Conservation (phyloP, 2,888 invertebrate genomes). For the Apodemia hepburni region DNA sequence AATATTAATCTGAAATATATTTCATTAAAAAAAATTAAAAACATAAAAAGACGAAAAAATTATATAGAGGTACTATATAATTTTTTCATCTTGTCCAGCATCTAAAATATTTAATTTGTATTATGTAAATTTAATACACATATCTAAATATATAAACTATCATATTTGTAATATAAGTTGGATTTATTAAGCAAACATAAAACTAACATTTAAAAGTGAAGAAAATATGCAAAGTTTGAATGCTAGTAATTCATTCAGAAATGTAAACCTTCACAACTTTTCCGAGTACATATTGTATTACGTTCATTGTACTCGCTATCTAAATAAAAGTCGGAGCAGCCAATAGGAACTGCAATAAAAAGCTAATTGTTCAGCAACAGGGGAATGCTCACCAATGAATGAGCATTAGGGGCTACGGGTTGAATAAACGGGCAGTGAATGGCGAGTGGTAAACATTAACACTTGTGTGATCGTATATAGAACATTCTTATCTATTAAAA, state of each 20-base stretch:
- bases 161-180: too few species aligned
- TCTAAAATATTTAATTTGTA: too few species aligned
- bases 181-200: too few species aligned
- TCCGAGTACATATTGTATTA: slow-evolving; percentile 12
- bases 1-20: too few species aligned
- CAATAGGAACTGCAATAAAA: slow-evolving; percentile 66
- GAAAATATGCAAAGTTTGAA: too few species aligned
- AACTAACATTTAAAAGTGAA: too few species aligned
- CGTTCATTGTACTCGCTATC: slow-evolving; percentile 23
- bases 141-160: too few species aligned
- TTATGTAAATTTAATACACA: too few species aligned
- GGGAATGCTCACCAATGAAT: slow-evolving; percentile 73
- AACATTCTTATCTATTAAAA: not conserved
- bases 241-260: not conserved
- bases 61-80: too few species aligned
- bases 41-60: too few species aligned
- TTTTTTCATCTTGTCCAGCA: too few species aligned
- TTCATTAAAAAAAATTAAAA: too few species aligned
- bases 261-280: slow-evolving; percentile 2
- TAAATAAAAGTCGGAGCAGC: slow-evolving; percentile 38
- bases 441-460: slow-evolving; percentile 34
- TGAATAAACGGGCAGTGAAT: slow-evolving; percentile 40
- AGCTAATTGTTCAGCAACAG: slow-evolving; percentile 57
- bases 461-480: not conserved
- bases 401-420: slow-evolving; percentile 68